Evolutionary conservation across 2,888 invertebrate species (phyloP).

Genomic region (Chouioia cunea): DNA sequence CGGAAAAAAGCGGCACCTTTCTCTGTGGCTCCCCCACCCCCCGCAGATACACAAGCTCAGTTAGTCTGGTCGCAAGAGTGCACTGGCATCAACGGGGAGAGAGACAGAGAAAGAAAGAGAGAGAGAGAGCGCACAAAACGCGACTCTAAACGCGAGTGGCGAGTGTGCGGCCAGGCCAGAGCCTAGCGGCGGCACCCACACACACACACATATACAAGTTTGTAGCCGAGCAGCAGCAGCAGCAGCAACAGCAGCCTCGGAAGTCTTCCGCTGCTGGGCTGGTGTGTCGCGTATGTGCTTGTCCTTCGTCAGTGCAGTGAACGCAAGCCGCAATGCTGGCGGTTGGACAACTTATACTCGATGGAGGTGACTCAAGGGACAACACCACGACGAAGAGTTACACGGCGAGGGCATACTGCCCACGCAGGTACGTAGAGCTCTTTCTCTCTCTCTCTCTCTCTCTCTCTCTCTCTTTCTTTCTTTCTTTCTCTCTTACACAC

Average conservation of each 20-base stretch:
- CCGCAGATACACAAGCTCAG: background rate
- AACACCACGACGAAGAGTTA: background rate
- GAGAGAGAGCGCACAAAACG: too few species aligned
- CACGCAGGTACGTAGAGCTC: background rate
- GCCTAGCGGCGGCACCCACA: background rate
- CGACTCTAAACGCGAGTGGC: too few species aligned
- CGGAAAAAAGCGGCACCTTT: slow-evolving; percentile 9
- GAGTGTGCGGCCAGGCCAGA: too few species aligned
- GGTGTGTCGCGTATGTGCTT: too few species aligned
- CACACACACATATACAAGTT: slow-evolving; percentile 2
- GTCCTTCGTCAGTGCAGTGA: too few species aligned
- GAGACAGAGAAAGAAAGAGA: too few species aligned
- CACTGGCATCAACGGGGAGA: slow-evolving; percentile 15
- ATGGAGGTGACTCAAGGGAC: too few species aligned
- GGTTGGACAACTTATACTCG: too few species aligned
- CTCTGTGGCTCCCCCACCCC: slow-evolving; percentile 15
- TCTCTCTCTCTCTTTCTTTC: slow-evolving; percentile 16
- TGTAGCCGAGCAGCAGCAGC: background rate
- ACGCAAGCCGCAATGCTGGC: too few species aligned
- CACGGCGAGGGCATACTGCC: slow-evolving; percentile 6
- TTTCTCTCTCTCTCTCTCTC: background rate
- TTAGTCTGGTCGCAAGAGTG: slow-evolving; percentile 6
- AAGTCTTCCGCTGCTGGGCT: slow-evolving; percentile 24
- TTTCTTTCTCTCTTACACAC: slow-evolving; percentile 22
- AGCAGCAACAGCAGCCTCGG: slow-evolving; percentile 5